These are phyloP conservation scores for Apamea epomidion DNA, from an alignment of 2,888 invertebrate genomes.

Conservation along the genomic window DNA sequence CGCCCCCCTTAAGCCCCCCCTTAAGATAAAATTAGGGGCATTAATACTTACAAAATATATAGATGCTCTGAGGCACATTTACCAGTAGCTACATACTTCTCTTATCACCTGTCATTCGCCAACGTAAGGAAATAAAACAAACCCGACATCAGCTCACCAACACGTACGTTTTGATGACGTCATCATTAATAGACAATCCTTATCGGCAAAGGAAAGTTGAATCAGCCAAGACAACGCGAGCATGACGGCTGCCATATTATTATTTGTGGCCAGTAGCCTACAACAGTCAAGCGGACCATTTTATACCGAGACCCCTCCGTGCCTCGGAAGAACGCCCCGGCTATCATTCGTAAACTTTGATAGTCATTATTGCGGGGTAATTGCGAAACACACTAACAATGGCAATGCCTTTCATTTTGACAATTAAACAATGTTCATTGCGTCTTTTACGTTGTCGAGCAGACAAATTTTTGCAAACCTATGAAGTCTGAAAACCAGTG, in stretches of 20 bases:
- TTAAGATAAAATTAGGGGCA: no score
- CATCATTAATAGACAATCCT: slow-evolving; percentile 52
- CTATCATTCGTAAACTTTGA: not conserved
- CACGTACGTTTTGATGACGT: slow-evolving; percentile 44
- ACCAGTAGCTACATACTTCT: not conserved
- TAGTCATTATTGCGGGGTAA: not conserved
- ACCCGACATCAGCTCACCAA: slow-evolving; percentile 15
- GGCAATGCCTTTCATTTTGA: not conserved
- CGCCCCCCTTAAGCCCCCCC: no score
- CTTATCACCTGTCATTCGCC: slow-evolving; percentile 14
- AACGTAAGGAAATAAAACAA: slow-evolving; percentile 28
- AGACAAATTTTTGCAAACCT: not conserved
- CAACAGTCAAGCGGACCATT: not conserved
- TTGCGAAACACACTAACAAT: not conserved
- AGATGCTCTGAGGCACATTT: not conserved
- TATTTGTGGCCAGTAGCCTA: not conserved
- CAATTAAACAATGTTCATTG: not conserved
- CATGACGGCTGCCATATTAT: slow-evolving; percentile 18
- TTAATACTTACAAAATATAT: not conserved
- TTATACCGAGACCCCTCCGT: not conserved
- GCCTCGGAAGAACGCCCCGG: not conserved
- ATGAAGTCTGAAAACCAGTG: not conserved
- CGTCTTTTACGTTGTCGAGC: not conserved
- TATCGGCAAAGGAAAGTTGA: slow-evolving; percentile 51
- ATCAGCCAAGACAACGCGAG: slow-evolving; percentile 30